Evolutionary conservation across 2,797 vertebrate species (phyloP).

Genomic region (Arctocebus calabarensis): DNA sequence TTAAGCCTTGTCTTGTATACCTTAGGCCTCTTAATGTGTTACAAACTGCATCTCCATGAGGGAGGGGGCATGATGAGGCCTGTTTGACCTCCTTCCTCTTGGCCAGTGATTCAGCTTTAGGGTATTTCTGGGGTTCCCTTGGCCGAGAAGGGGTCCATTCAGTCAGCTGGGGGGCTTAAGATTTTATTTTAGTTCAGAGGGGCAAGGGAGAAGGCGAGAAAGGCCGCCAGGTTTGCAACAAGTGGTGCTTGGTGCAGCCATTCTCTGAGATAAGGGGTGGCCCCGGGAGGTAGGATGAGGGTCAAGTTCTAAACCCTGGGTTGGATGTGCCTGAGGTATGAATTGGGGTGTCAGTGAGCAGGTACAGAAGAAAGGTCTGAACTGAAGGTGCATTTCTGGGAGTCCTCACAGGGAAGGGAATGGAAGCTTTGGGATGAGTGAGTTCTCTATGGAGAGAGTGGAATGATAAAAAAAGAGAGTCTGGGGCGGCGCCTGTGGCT

Average conservation of each 20-base stretch:
- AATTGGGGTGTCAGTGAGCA: neutral
- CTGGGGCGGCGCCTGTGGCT: neutral
- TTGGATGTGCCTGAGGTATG: neutral
- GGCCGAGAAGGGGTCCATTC: neutral
- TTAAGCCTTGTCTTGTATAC: neutral
- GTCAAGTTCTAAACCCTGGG: neutral
- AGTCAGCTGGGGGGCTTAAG: neutral
- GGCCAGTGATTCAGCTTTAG: neutral
- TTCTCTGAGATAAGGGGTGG: neutral
- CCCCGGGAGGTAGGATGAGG: neutral
- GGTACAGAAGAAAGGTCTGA: neutral
- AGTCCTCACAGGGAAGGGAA: neutral
- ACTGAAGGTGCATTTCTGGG: neutral
- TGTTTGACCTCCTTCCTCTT: neutral
- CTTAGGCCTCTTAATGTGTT: neutral
- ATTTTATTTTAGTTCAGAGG: neutral
- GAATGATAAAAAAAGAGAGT: neutral
- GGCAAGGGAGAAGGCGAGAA: neutral
- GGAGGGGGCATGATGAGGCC: too few relatives aligned
- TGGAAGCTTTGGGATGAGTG: neutral
- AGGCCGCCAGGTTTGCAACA: neutral
- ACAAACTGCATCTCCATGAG: neutral
- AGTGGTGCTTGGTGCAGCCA: neutral
- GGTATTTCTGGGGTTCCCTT: neutral
- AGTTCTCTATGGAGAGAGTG: neutral